Evolutionary conservation across 1,140 invertebrate genomes (phyloP).

Genomic region (Zaprionus ornatus): DNA sequence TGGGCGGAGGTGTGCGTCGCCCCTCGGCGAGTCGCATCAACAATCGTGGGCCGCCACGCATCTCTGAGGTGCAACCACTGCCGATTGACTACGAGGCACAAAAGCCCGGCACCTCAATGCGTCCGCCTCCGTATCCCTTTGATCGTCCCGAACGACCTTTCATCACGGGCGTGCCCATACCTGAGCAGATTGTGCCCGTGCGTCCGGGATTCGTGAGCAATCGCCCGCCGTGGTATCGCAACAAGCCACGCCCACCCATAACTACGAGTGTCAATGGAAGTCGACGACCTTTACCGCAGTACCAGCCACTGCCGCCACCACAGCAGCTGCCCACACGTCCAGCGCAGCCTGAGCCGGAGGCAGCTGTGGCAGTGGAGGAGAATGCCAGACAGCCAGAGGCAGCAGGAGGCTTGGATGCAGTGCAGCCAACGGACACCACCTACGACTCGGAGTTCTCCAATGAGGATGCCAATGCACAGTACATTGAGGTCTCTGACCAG

Average conservation of each 20-base stretch:
- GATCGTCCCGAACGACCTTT: slow-evolving; percentile 87
- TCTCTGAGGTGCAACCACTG: slow-evolving; percentile 89
- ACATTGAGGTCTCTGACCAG: slow-evolving; percentile 78
- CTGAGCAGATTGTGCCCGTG: slow-evolving; percentile 89
- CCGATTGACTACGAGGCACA: slow-evolving; percentile 88
- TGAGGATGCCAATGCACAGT: slow-evolving; percentile 75
- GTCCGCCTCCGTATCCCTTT: slow-evolving; percentile 87
- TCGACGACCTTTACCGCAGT: slow-evolving; percentile 84
- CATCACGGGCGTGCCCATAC: slow-evolving; percentile 88
- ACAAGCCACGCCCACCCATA: slow-evolving; percentile 84
- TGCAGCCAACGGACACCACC: slow-evolving; percentile 73
- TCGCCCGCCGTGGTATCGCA: slow-evolving; percentile 87
- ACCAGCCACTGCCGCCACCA: slow-evolving; percentile 85
- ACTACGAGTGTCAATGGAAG: slow-evolving; percentile 70
- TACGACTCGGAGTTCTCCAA: slow-evolving; percentile 81
- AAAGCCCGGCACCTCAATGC: slow-evolving; percentile 78
- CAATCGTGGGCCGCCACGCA: slow-evolving; percentile 93
- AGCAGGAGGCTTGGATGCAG: slow-evolving; percentile 46
- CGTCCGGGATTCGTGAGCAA: slow-evolving; percentile 85
- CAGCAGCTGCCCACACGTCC: slow-evolving; percentile 41
- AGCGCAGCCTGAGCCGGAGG: slow-evolving; percentile 39
- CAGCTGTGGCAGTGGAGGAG: slow-evolving; percentile 49
- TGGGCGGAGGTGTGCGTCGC: slow-evolving; percentile 85
- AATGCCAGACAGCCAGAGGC: slow-evolving; percentile 17
- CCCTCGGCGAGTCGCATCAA: slow-evolving; percentile 90